Evolutionary conservation across 1,140 invertebrate genomes (phyloP).

Genomic region (Drosophila pallidifrons): DNA sequence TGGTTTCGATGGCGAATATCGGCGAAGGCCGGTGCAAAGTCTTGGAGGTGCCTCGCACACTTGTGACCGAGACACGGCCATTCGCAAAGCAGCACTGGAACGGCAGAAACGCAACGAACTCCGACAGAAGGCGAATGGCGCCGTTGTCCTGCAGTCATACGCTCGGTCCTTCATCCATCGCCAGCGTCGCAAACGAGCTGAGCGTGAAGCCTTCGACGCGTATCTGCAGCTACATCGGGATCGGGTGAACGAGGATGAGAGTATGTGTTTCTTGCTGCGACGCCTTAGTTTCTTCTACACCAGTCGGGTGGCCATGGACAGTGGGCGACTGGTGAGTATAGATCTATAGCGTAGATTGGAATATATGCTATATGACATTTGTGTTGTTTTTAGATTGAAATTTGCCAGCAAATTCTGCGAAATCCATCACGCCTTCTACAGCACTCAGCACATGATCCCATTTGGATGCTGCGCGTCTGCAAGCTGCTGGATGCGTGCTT

Average conservation of each 20-base stretch:
- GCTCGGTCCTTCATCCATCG: conserved; percentile 91
- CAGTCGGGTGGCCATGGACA: conserved; percentile 87
- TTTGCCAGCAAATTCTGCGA: conserved; percentile 77
- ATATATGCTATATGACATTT: background rate
- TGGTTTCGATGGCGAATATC: conserved; percentile 97
- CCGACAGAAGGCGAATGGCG: conserved; percentile 88
- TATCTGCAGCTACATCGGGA: conserved; percentile 85
- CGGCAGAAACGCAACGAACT: conserved; percentile 93
- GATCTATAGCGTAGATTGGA: background rate
- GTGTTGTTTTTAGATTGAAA: conserved; percentile 63
- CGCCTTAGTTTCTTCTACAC: conserved; percentile 92
- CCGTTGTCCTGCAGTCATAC: conserved; percentile 88
- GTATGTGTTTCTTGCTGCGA: conserved; percentile 86
- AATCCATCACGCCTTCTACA: conserved; percentile 64
- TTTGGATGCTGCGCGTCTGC: conserved; percentile 74
- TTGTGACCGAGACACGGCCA: conserved; percentile 91
- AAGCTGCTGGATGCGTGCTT: conserved; percentile 74
- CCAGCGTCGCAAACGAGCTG: conserved; percentile 88
- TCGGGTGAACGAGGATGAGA: conserved; percentile 86
- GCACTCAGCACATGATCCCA: conserved; percentile 61
- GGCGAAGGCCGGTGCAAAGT: conserved; percentile 94
- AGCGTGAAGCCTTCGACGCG: conserved; percentile 90
- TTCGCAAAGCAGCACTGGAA: conserved; percentile 91
- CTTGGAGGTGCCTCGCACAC: conserved; percentile 92
- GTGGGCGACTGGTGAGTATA: conserved; percentile 88